phyloP scores from a whole-genome alignment of 2,113 vertebrate species.

The Otus sunia region DNA sequence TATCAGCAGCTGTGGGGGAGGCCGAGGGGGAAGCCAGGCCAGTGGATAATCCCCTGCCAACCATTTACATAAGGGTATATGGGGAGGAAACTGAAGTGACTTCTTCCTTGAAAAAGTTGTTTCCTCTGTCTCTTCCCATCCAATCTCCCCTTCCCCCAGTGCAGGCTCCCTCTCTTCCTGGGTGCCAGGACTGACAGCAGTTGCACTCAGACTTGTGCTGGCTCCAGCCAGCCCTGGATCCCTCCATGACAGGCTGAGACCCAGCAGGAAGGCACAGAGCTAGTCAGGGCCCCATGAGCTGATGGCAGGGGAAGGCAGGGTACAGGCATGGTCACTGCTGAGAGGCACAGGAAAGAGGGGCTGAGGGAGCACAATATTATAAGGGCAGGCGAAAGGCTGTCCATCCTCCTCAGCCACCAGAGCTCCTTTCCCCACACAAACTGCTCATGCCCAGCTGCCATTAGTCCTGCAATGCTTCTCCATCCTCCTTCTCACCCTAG shows the following conservation, averaged over 20 bases:
- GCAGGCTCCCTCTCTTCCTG: background rate
- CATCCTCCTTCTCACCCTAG: accelerated
- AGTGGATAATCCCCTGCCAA: background rate
- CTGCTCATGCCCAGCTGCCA: accelerated
- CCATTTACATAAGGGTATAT: background rate
- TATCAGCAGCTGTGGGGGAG: background rate
- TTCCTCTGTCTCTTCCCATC: background rate
- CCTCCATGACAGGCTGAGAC: too few species aligned
- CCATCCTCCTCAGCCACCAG: background rate
- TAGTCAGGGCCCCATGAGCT: accelerated
- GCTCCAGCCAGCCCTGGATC: background rate
- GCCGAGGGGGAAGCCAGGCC: background rate
- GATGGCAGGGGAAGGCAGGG: accelerated
- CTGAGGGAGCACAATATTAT: background rate
- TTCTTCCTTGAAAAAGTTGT: background rate
- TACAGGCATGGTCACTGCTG: background rate
- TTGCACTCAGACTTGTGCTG: accelerated
- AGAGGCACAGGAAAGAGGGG: accelerated
- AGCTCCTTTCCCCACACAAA: background rate
- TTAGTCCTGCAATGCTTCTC: background rate
- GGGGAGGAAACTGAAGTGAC: background rate
- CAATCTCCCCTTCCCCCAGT: background rate
- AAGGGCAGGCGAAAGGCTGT: background rate
- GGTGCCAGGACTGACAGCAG: background rate
- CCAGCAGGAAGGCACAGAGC: background rate